Evolutionary conservation across 2,113 vertebrate species (phyloP).

Genomic region (Panurus biarmicus): DNA sequence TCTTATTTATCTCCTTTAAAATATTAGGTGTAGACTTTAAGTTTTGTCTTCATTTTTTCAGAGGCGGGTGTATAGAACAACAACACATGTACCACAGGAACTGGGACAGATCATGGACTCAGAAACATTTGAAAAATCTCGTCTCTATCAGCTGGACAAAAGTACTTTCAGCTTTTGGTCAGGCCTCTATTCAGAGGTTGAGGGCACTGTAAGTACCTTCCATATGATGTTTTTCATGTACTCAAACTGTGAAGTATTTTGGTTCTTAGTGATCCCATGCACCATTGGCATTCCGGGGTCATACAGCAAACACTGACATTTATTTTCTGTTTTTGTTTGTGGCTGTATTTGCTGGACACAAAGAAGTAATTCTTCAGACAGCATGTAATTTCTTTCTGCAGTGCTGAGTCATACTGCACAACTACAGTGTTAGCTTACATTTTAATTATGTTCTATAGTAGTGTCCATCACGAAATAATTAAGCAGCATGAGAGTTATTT

Average conservation of each 20-base stretch:
- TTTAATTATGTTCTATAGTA: background rate
- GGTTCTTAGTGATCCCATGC: background rate
- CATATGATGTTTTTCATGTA: background rate
- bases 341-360: background rate
- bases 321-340: background rate
- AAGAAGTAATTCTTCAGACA: background rate
- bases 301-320: fast-evolving
- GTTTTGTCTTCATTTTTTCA: slow-evolving; percentile 58
- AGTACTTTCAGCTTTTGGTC: slow-evolving; percentile 99
- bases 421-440: background rate
- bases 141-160: slow-evolving; percentile 97
- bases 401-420: background rate
- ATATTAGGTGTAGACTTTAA: background rate
- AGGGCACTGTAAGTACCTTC: slow-evolving; percentile 86
- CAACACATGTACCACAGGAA: slow-evolving; percentile 85
- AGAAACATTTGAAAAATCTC: slow-evolving; percentile 96
- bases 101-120: slow-evolving; percentile 94
- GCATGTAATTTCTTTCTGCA: background rate
- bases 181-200: slow-evolving; percentile 91
- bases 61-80: slow-evolving; percentile 87
- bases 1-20: background rate
- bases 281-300: background rate
- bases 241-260: background rate
- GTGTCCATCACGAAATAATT: background rate
- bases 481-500: background rate